Base-by-base conservation (phyloP, 2,888 invertebrate species). In the Zaprionus obscuricornis region DNA sequence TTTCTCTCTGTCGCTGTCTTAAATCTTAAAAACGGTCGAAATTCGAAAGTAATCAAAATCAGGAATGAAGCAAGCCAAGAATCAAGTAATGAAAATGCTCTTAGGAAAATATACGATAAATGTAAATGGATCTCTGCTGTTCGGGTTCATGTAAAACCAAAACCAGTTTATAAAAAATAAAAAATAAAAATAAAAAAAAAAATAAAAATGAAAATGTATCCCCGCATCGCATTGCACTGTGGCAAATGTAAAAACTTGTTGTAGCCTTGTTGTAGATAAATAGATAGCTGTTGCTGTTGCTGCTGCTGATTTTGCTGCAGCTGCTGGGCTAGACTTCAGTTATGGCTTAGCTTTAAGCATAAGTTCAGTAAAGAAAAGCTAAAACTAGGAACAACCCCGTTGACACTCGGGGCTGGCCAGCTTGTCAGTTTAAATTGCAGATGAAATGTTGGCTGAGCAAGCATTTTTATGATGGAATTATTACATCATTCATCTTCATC, bases 401-500 rank as follows among this genome's bases (percentile, higher is more conserved):
- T 77, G 62, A 66, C 58, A 58, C 40, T 59, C 64, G 45, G 58
- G 65, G 60, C 65, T 69, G 51, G 72, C 45, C 51, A 57, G 59
- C 34, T 46, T 70, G 74, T 68, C 74, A 71, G 74, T 58, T 74
- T 57, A 60, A 65, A 45, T 67, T 70, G 62, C 57, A 27, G 20
- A 33, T 63, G 64, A 66, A 52, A 63, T 66, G 70, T 71, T 62
- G 52, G 18, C 57, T 62, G 70, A 67, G 70, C 67, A 63, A 50
- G 73, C 83, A 70, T 73, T 75, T 79, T 82, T 82, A 82, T 82
- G 81, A 82, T 64, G 74, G 81, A 81, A 83, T 84, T 84, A 84
- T 82, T 84, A 84, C 81, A 84, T 84, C 84, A 84, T 82, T 84
- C 81, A 84, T 84, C 81, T 81, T 81, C 84, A 77, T 81, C 81